Percentiles rank a stretch among this genome's conserved stretches.
phyloP scores from a whole-genome alignment of 2,113 vertebrate species.

The Ivindomyrus marchei region DNA sequence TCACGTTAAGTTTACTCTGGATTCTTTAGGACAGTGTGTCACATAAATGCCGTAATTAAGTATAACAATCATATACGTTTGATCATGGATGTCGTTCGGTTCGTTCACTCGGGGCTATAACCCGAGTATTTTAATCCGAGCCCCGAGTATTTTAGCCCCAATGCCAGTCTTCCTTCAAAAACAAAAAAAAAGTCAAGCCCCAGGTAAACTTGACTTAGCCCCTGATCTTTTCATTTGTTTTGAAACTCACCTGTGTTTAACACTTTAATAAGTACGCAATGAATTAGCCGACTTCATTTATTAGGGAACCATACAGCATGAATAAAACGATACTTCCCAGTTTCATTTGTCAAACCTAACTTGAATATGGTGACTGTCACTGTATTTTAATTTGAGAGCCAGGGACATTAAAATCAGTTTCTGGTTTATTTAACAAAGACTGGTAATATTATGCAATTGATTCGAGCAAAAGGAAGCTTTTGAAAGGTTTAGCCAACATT shows the following conservation, averaged over 20 bases:
- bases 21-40: background rate
- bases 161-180: no score
- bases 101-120: no score
- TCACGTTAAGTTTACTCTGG: background rate
- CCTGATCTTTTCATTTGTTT: no score
- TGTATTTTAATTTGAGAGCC: background rate
- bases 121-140: no score
- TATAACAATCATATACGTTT: background rate
- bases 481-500: background rate
- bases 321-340: background rate
- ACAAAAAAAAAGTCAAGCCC: no score
- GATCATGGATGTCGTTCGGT: background rate
- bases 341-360: background rate
- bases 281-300: background rate
- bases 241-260: background rate
- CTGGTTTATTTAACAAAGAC: background rate
- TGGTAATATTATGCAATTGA: background rate
- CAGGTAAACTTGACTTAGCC: no score
- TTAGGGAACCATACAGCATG: background rate
- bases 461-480: background rate
- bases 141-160: no score
- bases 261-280: background rate
- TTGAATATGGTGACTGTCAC: background rate
- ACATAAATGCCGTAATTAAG: background rate
- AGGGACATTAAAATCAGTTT: background rate